phyloP scores from a whole-genome alignment of 1,140 invertebrate species.

The Notospermus geniculatus region DNA sequence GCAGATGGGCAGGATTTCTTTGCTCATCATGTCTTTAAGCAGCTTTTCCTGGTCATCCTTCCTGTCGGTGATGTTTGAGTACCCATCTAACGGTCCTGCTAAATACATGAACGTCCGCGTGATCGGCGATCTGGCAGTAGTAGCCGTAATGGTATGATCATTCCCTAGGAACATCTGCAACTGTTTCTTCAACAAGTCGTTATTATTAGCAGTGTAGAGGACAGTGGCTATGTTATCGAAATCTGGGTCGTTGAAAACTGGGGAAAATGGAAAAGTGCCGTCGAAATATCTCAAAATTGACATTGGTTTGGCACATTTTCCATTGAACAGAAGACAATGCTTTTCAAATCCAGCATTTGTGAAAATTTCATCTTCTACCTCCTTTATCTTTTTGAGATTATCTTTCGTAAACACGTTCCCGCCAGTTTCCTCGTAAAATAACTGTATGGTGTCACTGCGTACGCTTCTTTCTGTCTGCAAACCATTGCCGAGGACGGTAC shows the following conservation, averaged over 20 bases:
- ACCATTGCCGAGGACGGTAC: not conserved
- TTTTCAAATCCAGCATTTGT: constrained; percentile 1
- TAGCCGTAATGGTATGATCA: constrained; percentile 10
- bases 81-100: constrained; percentile 15
- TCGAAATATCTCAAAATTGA: constrained; percentile 24
- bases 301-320: constrained; percentile 11
- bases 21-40: constrained; percentile 12
- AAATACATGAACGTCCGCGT: constrained; percentile 13
- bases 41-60: constrained; percentile 8
- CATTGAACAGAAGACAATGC: not conserved
- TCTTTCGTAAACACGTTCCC: constrained; percentile 19
- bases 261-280: constrained; percentile 14
- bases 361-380: constrained; percentile 16
- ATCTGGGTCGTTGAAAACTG: constrained; percentile 14
- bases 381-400: constrained; percentile 13
- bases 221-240: constrained; percentile 18
- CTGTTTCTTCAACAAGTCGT: constrained; percentile 4
- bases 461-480: not conserved
- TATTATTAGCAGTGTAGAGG: constrained; percentile 12
- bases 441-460: not conserved
- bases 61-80: constrained; percentile 9
- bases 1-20: not conserved
- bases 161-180: constrained; percentile 13
- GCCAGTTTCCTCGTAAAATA: constrained; percentile 12
- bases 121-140: constrained; percentile 9